phyloP scores from a whole-genome alignment of 2,797 vertebrate species.

The Cirrhinus mrigala region DNA sequence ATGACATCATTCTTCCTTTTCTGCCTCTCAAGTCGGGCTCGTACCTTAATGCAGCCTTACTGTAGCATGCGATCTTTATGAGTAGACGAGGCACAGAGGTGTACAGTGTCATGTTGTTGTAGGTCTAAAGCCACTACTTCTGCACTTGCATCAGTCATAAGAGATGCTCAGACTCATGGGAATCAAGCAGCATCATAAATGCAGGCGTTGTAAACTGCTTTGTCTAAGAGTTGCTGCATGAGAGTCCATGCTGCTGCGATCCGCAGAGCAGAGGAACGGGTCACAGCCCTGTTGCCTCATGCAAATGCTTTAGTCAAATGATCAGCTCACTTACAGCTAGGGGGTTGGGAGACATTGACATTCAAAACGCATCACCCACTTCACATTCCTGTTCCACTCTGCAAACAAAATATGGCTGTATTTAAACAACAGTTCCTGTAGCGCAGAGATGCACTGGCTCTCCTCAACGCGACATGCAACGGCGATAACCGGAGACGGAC shows the following conservation, averaged over 20 bases:
- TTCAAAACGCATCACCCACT: conserved; percentile 24
- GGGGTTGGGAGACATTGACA: conserved; percentile 12
- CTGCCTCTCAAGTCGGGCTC: background rate
- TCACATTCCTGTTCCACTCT: conserved; percentile 22
- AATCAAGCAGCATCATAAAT: background rate
- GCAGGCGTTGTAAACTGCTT: background rate
- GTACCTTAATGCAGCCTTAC: background rate
- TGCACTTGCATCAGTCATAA: background rate
- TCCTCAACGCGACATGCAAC: background rate
- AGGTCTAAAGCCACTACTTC: background rate
- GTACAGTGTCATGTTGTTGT: background rate
- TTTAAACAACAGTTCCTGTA: conserved; percentile 18
- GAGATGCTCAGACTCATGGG: background rate
- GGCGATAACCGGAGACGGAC: background rate
- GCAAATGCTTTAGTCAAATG: conserved; percentile 60
- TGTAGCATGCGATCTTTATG: background rate
- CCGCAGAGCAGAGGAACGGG: background rate
- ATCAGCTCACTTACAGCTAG: background rate
- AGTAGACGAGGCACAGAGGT: background rate
- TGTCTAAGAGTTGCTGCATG: background rate
- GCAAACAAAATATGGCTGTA: conserved; percentile 20
- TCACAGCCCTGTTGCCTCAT: conserved; percentile 28
- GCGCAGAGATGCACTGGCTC: conserved; percentile 12
- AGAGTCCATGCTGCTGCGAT: background rate
- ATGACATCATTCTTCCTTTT: background rate